Evolutionary conservation across 2,113 vertebrate species (phyloP).

Genomic region (Menura novaehollandiae): DNA sequence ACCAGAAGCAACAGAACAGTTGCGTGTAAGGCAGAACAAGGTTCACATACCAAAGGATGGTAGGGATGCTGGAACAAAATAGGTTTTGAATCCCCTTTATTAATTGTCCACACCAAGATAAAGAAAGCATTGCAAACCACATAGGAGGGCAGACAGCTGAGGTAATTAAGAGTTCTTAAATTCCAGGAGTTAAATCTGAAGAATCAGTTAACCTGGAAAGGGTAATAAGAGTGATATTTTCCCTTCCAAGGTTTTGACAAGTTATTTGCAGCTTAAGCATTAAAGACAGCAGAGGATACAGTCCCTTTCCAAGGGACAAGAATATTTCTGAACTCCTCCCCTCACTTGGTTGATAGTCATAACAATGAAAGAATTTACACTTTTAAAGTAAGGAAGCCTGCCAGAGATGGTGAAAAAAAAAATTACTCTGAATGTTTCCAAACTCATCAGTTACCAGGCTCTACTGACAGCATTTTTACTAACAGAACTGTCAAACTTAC

Average conservation of each 20-base stretch:
- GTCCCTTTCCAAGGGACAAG: background rate
- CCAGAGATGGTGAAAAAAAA: background rate
- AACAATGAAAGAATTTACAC: constrained; percentile 26
- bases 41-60: background rate
- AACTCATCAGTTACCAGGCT: background rate
- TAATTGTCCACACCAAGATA: background rate
- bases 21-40: background rate
- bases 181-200: background rate
- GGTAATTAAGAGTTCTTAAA: background rate
- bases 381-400: background rate
- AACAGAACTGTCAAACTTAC: background rate
- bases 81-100: background rate
- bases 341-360: background rate
- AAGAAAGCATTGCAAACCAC: background rate
- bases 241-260: background rate
- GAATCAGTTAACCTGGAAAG: background rate
- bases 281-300: background rate
- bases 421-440: background rate
- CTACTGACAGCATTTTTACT: constrained; percentile 16
- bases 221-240: background rate
- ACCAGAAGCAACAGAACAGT: background rate
- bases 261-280: background rate
- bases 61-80: background rate
- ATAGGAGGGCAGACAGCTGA: background rate
- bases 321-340: background rate